Evolutionary conservation across 2,113 vertebrate genomes (phyloP).

Genomic region (Pluvianellus socialis): DNA sequence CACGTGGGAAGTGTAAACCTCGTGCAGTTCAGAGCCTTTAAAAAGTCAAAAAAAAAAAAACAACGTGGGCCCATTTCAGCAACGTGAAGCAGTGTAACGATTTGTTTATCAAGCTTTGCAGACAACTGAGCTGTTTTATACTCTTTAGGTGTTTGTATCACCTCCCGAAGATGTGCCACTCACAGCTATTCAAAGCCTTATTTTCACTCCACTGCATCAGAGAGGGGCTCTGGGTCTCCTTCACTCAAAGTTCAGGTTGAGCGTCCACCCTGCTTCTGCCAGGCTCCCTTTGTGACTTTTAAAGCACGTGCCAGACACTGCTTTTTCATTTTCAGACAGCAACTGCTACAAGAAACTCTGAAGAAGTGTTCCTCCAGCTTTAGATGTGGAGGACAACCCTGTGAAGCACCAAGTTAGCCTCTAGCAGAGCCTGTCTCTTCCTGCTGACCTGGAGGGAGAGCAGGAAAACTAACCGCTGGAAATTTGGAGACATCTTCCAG

Average conservation of each 20-base stretch:
- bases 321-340: neutral
- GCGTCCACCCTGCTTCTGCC: neutral
- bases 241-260: neutral
- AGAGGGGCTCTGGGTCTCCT: neutral
- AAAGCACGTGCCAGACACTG: neutral
- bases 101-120: neutral
- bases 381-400: neutral
- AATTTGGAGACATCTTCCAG: neutral
- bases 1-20: fast-evolving
- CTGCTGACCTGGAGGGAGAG: neutral
- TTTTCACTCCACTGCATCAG: neutral
- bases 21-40: neutral
- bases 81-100: neutral
- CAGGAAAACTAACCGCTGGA: neutral
- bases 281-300: neutral
- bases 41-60: neutral
- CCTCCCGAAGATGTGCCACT: neutral
- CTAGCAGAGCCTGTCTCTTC: neutral
- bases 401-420: neutral
- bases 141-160: neutral
- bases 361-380: neutral
- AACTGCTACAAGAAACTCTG: neutral
- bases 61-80: neutral
- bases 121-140: neutral
- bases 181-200: neutral